phyloP scores from a whole-genome alignment of 2,888 invertebrate species.

The Galerucella pusilla region DNA sequence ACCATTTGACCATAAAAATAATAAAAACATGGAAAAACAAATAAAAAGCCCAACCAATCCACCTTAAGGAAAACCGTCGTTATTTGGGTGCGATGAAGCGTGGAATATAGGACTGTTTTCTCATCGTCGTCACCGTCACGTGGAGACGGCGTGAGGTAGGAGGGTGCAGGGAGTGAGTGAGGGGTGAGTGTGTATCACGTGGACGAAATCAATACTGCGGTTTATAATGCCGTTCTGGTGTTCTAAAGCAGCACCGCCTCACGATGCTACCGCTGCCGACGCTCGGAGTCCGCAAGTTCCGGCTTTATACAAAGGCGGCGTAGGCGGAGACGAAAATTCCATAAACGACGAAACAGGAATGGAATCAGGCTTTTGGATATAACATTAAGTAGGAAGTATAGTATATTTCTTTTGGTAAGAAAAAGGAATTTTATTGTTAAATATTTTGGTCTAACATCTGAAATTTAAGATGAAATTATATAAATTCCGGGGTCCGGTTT shows the following conservation, averaged over 20 bases:
- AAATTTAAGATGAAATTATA: no score
- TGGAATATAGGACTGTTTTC: constrained; percentile 31
- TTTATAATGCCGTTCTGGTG: constrained; percentile 52
- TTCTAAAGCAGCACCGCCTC: constrained; percentile 19
- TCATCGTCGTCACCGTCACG: constrained; percentile 16
- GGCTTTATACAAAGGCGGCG: constrained; percentile 46
- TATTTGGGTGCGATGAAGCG: constrained; percentile 46
- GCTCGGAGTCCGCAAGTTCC: constrained; percentile 44
- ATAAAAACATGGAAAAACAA: constrained; percentile 1
- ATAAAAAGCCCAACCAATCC: constrained; percentile 6
- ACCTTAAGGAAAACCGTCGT: constrained; percentile 18
- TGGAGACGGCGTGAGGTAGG: constrained; percentile 29
- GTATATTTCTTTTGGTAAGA: neutral
- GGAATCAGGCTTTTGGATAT: constrained; percentile 4
- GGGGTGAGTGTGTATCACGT: constrained; percentile 46
- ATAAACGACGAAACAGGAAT: constrained; percentile 38
- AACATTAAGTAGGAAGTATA: neutral
- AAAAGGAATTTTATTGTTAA: no score
- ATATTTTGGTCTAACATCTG: no score
- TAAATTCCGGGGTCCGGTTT: no score
- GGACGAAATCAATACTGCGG: constrained; percentile 59
- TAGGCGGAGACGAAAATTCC: constrained; percentile 46
- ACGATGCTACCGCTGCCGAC: constrained; percentile 3
- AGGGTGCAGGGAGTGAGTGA: constrained; percentile 25
- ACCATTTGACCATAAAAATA: neutral